Conservation (phyloP, 2,888 invertebrate species). For the Philereme transversata region DNA sequence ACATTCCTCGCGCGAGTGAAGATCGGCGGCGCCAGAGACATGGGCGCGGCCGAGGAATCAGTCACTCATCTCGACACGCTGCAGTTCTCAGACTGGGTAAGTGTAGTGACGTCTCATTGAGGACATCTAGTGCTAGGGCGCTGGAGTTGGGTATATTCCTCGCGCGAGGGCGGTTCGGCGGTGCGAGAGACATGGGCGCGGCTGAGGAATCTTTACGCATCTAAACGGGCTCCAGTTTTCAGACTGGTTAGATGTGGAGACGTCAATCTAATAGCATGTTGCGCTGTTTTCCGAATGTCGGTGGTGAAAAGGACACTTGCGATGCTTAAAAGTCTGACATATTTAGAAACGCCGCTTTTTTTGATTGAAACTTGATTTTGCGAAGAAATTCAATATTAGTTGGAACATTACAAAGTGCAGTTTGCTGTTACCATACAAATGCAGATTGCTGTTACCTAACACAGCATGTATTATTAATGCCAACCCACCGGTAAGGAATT, state of each 20-base stretch:
- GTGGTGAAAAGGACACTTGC: conserved; percentile 86
- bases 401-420: conserved; percentile 14
- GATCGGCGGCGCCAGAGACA: conserved; percentile 85
- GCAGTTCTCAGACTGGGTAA: conserved; percentile 95
- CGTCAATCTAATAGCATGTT: neutral
- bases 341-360: conserved; percentile 88
- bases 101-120: conserved; percentile 42
- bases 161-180: conserved; percentile 89
- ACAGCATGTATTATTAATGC: conserved; percentile 61
- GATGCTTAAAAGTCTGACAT: conserved; percentile 87
- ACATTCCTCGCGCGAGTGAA: conserved; percentile 95
- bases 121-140: conserved; percentile 87
- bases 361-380: no score
- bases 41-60: conserved; percentile 86
- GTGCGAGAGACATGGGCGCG: conserved; percentile 86
- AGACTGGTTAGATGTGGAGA: conserved; percentile 91
- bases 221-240: conserved; percentile 93
- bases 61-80: conserved; percentile 91
- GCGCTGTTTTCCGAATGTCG: conserved; percentile 88
- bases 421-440: conserved; percentile 40
- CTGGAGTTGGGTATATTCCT: conserved; percentile 95
- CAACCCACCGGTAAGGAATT: conserved; percentile 51
- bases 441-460: conserved; percentile 50
- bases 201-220: conserved; percentile 88
- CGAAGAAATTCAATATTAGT: neutral